phyloP scores from a whole-genome alignment of 1,140 invertebrate genomes.

The Drosophila kepulauana region DNA sequence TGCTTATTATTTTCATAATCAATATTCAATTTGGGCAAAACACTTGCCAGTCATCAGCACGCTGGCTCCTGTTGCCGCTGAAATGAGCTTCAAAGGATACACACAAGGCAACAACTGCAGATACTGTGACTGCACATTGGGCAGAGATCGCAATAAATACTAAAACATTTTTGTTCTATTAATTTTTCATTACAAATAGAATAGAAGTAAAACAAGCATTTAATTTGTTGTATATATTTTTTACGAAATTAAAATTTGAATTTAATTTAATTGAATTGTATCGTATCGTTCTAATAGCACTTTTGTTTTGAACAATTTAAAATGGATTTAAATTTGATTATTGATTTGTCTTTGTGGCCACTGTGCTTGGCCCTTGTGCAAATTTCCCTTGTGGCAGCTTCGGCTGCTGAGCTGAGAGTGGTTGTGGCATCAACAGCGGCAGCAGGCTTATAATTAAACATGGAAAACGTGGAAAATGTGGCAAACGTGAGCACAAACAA shows the following conservation, averaged over 20 bases:
- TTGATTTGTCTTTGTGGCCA: neutral
- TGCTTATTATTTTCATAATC: constrained; percentile 83
- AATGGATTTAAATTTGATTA: neutral
- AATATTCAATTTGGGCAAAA: constrained; percentile 81
- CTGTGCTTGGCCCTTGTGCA: constrained; percentile 46
- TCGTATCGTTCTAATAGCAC: too few species aligned
- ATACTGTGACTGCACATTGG: constrained; percentile 40
- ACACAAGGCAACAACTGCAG: constrained; percentile 38
- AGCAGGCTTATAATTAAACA: constrained; percentile 80
- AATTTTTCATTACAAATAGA: neutral
- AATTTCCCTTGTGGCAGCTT: constrained; percentile 72
- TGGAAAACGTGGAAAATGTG: constrained; percentile 76
- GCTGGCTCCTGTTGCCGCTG: constrained; percentile 23
- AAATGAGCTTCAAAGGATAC: constrained; percentile 70
- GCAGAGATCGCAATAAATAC: neutral
- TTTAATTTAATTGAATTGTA: too few species aligned
- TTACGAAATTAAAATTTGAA: too few species aligned
- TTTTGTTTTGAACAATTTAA: too few species aligned
- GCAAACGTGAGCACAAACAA: constrained; percentile 56
- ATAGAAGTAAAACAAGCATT: too few species aligned
- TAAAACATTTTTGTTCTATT: neutral
- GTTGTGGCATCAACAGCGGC: constrained; percentile 33
- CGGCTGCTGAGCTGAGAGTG: constrained; percentile 5
- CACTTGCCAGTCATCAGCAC: constrained; percentile 65
- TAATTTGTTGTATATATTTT: too few species aligned